Base-by-base conservation (phyloP, 1,140 invertebrate species). In the Drosophila tristis region DNA sequence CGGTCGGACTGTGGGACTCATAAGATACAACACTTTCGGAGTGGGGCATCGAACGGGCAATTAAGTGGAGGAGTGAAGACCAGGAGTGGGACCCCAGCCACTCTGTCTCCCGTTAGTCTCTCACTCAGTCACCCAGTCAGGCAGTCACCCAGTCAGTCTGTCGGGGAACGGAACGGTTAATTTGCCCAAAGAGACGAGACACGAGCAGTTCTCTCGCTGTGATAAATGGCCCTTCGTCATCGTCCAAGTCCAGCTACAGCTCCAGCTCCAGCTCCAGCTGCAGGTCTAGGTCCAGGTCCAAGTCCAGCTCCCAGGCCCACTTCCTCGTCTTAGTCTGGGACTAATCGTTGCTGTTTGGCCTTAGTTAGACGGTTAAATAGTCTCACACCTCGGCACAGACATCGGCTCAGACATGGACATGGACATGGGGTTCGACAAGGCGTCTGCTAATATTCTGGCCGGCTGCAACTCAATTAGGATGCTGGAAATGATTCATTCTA, bases 401-500 rank as follows among this genome's bases (percentile, higher is more conserved):
- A 50, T 11, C 23, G 63, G 48, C 49, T 29, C 64, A 62, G 13
- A 64, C 61, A 13, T 2, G 49, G 48, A 25, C 23, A 25, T 25
- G 23, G 23, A 48, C 66, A 42, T 68, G 62, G 35, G 8, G 35
- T 39, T 39, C 66, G 66, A 70, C 66, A 56, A 67, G 66, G 63
- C 50, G 66, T 70, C 66, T 67, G 50, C 54, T 75, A 67, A 76
- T 75, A 76, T 76, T 75, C 59, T 54, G 62, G 62, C 39, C 56
- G 61, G 60, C 74, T 57, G 68, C 81, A 86, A 86, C 81, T 86
- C 81, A 86, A 86, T 86, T 86, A 86, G 81, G 81, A 86, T 86
- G 81, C 81, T 78, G 81, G 43, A 81, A 85, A 86, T 86, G 81
- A 86, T 86, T 86, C 81, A 86, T 86, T 86, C 78, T 86, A 86